Base-by-base conservation (phyloP, 1,140 invertebrate genomes). In the Apis laboriosa region DNA sequence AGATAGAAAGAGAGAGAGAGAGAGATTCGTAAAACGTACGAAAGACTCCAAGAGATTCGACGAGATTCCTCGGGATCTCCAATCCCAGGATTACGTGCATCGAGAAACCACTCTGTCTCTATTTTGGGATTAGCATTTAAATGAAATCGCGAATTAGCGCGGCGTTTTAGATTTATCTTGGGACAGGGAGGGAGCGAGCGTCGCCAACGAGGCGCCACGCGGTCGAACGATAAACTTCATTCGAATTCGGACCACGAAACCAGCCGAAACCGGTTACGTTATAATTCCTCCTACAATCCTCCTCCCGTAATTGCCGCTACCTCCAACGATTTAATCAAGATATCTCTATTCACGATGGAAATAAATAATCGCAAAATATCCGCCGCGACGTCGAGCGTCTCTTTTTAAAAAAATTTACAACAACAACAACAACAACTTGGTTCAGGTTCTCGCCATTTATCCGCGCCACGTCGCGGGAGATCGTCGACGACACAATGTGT, bases 121-220 rank as follows among this genome's bases (percentile, higher is more conserved):
- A 58, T 82, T 82, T 24, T 58, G 49, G 19, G 58, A 82, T 82
- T 82, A 82, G 73, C 80, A 82, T 82, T 82, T 82, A 77, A 82
- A 82, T 77, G 49, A 82, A 77, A 68, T 60, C 28, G 55, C 80
- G 64, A 82, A 82, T 82, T 82, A 82, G 80, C 61, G 43, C 55
- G 73, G 34, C 63, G 49, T 77, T 77, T 82, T 61, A 67, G 64
- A 82, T 82, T 82, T 82, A 82, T 82, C 80, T 82, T 77, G 34
- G 34, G 34, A 55, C 51, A 15, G 21, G 21, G 34, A 4, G 34
- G 34, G 21, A 53, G 5, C 17, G 28, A 7, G 53, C 24, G 19
- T 51, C 71, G 79, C 66, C 71, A 24, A 21, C 60, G 68, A 7
- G 49, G 51, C 72, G 34, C 61, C 19, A n/a, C 28, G n/a, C 64